A percentile compares a stretch with the other conserved stretches of the same genome.
Evolutionary conservation across 2,113 vertebrate species (phyloP).

Genomic region (Lampris incognitus): DNA sequence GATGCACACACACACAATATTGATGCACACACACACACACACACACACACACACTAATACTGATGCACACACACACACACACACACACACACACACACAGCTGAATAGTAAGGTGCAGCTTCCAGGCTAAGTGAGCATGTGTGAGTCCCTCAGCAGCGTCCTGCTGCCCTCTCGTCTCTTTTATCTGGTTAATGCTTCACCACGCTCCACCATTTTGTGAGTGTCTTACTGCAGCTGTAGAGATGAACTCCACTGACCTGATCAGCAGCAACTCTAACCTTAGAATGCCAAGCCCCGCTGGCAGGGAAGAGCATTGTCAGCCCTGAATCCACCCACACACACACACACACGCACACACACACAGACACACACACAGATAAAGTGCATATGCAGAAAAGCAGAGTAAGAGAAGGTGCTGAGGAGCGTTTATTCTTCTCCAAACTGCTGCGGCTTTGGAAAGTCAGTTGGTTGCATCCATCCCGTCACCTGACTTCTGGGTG

Average conservation of each 20-base stretch:
- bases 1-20: too few relatives aligned
- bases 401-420: constrained; percentile 34
- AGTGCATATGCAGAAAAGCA: constrained; percentile 47
- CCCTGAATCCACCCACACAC: constrained; percentile 13
- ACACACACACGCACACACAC: not conserved
- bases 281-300: constrained; percentile 39
- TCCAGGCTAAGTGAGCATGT: constrained; percentile 7
- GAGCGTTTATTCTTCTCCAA: constrained; percentile 58
- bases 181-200: not conserved
- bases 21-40: not conserved
- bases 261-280: constrained; percentile 32
- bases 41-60: not conserved
- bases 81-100: not conserved
- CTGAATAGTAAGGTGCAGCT: not conserved
- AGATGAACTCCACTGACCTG: constrained; percentile 49
- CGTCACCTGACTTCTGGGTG: constrained; percentile 70
- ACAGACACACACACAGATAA: constrained; percentile 47
- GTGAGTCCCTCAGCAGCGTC: not conserved
- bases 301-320: constrained; percentile 46
- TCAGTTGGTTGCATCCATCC: constrained; percentile 52
- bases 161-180: constrained; percentile 8
- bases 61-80: too few relatives aligned
- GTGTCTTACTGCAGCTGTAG: constrained; percentile 47
- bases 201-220: constrained; percentile 22
- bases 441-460: constrained; percentile 40